These are phyloP conservation scores for Dyspetes luteomarginatus DNA, from an alignment of 2,888 invertebrate genomes.

Conservation along the genomic window DNA sequence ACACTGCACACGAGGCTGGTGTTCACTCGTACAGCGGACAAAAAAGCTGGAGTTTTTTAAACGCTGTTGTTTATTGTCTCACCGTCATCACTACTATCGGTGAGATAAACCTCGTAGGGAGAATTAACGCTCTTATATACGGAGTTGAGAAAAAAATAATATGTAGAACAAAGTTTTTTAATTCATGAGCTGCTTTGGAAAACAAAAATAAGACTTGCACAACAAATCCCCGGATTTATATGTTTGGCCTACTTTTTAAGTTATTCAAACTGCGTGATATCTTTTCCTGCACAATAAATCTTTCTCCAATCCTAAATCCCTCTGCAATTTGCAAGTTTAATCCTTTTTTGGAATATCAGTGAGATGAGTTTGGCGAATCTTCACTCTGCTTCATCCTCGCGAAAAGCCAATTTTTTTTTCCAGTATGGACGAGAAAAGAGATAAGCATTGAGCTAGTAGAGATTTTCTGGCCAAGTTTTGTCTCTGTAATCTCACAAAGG, in stretches of 20 bases:
- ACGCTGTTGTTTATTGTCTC: constrained; percentile 93
- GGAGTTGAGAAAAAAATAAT: neutral
- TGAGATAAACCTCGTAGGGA: too few relatives aligned
- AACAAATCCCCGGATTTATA: neutral
- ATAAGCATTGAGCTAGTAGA: constrained; percentile 42
- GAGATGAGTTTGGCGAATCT: neutral
- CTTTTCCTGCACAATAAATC: constrained; percentile 20
- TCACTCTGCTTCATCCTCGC: neutral
- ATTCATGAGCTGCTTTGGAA: neutral
- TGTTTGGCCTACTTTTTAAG: neutral
- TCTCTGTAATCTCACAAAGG: constrained; percentile 21
- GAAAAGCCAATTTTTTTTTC: constrained; percentile 36
- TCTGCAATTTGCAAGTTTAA: constrained; percentile 46
- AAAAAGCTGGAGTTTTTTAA: constrained; percentile 94
- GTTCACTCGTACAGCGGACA: constrained; percentile 93
- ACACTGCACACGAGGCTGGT: constrained; percentile 93
- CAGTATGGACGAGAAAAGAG: constrained; percentile 13
- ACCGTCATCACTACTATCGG: constrained; percentile 95
- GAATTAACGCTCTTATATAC: too few relatives aligned
- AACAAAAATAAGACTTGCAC: neutral
- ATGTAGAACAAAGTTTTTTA: neutral
- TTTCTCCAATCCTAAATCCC: constrained; percentile 16
- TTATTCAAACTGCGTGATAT: neutral
- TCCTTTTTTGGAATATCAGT: neutral
- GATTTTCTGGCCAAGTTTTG: constrained; percentile 32